Base-by-base conservation (phyloP, 2,113 vertebrate genomes). In the Lophius piscatorius region DNA sequence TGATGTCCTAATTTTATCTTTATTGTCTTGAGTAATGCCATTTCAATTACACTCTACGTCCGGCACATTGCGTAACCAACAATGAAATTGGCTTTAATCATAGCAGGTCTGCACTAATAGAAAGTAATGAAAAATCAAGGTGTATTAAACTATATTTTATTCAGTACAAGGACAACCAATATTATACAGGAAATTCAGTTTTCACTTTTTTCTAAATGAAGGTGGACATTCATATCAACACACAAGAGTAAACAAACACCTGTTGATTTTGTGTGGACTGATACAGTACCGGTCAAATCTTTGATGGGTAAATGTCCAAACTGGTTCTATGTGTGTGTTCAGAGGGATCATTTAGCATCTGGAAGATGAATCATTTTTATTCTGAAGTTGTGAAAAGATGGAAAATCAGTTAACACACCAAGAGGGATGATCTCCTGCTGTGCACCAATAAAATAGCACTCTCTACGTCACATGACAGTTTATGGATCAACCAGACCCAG, bases 81-180 rank as follows among this genome's bases (percentile, higher is more conserved):
- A n/a, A n/a, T 31, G 36, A 8, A 16, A n/a, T 16, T 17, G 4
- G 17, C 54, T 29, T 12, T 16, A 5, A 35, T 4, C 16, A 50
- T 31, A 8, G 16, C 18, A 48, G 9, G 26, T 17, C n/a, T 21
- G 42, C 33, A 61, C 1, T 57, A 33, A 60, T 28, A 0, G 22
- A 74, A 60, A 9, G 33, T 3, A 45, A 61, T 50, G 49, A 64
- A 77, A 62, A 44, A 76, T 47, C n/a, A 45, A 82, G 58, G 81
- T 78, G 82, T 87, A 91, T 78, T 89, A 87, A 87, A 90, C 89
- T 90, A 90, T 86, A 89, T 92, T 92, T 91, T 80, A 63, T 88
- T 88, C 85, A 88, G 61, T 85, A 91, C 80, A 90, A 82, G 85
- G 85, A 87, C 83, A 74, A 90, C 87, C 83, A 68, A 79, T 73